phyloP scores from a whole-genome alignment of 2,113 vertebrate species.

The Callithrix jacchus region DNA sequence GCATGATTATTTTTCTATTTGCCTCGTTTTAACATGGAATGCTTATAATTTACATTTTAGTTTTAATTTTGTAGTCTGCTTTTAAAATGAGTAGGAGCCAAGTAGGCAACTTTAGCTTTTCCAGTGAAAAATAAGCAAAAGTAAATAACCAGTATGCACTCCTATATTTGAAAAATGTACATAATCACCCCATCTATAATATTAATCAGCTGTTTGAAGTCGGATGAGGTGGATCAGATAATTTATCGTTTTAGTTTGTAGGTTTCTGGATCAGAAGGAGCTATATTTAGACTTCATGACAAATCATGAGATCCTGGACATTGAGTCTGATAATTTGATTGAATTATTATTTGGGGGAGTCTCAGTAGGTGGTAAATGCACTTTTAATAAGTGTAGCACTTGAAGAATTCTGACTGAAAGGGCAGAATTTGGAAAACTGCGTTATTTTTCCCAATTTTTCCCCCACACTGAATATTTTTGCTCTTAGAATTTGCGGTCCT shows the following conservation, averaged over 20 bases:
- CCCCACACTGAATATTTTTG: neutral
- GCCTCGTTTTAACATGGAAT: neutral
- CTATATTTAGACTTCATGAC: neutral
- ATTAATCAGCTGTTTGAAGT: neutral
- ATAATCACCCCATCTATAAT: neutral
- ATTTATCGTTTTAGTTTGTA: neutral
- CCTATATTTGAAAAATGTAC: neutral
- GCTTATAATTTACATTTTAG: neutral
- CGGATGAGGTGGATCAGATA: neutral
- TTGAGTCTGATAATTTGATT: neutral
- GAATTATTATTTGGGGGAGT: neutral
- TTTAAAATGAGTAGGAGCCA: neutral
- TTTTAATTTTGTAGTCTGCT: neutral
- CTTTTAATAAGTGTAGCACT: neutral
- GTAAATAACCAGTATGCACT: neutral
- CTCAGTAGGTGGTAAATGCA: neutral
- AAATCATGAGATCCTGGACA: neutral
- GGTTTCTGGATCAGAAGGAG: neutral
- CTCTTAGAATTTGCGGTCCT: neutral
- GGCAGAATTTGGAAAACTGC: neutral
- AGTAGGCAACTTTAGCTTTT: neutral
- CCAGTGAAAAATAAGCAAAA: neutral
- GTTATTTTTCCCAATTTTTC: neutral
- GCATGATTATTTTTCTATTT: neutral
- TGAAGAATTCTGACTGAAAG: neutral